Conservation (phyloP, 2,888 invertebrate species). For the Drosophila pseudotalamancana region DNA sequence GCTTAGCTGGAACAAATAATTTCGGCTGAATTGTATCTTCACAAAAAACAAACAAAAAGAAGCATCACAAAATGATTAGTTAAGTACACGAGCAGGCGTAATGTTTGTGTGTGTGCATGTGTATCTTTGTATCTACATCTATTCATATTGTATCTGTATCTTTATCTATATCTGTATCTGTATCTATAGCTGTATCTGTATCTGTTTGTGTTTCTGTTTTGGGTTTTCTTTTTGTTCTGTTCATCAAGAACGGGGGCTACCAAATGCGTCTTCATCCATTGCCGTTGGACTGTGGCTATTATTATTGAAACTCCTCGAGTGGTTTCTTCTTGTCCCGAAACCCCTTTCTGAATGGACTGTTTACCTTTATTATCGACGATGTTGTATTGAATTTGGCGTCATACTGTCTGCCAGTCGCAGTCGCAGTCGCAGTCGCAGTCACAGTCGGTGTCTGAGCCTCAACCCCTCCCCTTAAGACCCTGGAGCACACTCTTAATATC, state of each 20-base stretch:
- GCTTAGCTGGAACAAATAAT: slow-evolving; percentile 51
- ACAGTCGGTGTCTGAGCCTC: slow-evolving; percentile 20
- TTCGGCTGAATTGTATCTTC: slow-evolving; percentile 56
- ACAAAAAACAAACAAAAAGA: slow-evolving; percentile 59
- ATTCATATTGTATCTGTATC: slow-evolving; percentile 17
- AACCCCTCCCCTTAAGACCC: background rate
- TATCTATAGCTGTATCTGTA: slow-evolving; percentile 33
- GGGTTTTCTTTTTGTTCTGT: slow-evolving; percentile 21
- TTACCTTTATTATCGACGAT: slow-evolving; percentile 78
- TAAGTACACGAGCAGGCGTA: slow-evolving; percentile 49
- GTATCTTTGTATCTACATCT: background rate
- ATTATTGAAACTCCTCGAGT: slow-evolving; percentile 63
- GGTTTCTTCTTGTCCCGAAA: slow-evolving; percentile 36
- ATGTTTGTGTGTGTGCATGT: slow-evolving; percentile 13
- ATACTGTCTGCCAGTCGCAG: slow-evolving; percentile 79
- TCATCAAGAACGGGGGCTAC: slow-evolving; percentile 44
- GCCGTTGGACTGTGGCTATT: slow-evolving; percentile 41
- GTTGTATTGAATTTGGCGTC: slow-evolving; percentile 80
- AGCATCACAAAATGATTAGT: slow-evolving; percentile 74
- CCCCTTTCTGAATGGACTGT: slow-evolving; percentile 42
- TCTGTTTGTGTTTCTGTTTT: slow-evolving; percentile 15
- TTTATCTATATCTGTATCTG: slow-evolving; percentile 30
- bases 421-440: slow-evolving; percentile 50
- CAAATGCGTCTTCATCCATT: slow-evolving; percentile 61
- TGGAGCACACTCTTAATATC: slow-evolving; percentile 23